Evolutionary conservation across 2,888 invertebrate genomes (phyloP).

Genomic region (Troides aeacus): DNA sequence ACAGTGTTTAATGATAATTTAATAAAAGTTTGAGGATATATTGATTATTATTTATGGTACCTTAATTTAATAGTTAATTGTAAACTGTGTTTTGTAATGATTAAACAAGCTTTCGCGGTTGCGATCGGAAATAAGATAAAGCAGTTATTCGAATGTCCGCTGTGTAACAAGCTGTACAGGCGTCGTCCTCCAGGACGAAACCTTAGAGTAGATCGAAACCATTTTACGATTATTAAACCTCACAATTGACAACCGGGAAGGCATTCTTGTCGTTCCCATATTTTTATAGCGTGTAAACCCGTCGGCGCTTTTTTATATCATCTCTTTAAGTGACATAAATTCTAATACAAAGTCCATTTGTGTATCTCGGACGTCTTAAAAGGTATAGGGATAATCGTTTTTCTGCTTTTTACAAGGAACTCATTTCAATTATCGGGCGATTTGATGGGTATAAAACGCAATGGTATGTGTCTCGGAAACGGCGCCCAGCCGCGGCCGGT

Average conservation of each 20-base stretch:
- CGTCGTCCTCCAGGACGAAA: slow-evolving; percentile 24
- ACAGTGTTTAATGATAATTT: no score
- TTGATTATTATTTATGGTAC: no score
- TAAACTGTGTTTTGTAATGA: not conserved
- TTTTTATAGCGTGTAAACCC: slow-evolving; percentile 79
- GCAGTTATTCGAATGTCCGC: slow-evolving; percentile 15
- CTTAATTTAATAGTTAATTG: not conserved
- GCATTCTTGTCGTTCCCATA: slow-evolving; percentile 74
- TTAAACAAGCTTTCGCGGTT: not conserved
- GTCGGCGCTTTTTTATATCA: slow-evolving; percentile 78
- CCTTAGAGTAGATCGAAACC: slow-evolving; percentile 65
- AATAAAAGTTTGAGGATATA: no score
- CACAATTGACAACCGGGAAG: slow-evolving; percentile 77
- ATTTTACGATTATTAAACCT: slow-evolving; percentile 79
- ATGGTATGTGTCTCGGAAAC: slow-evolving; percentile 69
- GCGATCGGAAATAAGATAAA: not conserved
- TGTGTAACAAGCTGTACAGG: slow-evolving; percentile 14
- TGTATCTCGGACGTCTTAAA: slow-evolving; percentile 80
- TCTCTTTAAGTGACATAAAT: slow-evolving; percentile 79
- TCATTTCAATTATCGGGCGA: slow-evolving; percentile 79
- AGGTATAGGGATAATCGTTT: slow-evolving; percentile 79
- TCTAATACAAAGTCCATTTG: slow-evolving; percentile 80
- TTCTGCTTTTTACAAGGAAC: slow-evolving; percentile 80
- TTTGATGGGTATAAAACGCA: slow-evolving; percentile 76
- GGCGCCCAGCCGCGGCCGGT: slow-evolving; percentile 72